Evolutionary conservation across 2,797 vertebrate genomes (phyloP).

Genomic region (Girardinus metallicus): DNA sequence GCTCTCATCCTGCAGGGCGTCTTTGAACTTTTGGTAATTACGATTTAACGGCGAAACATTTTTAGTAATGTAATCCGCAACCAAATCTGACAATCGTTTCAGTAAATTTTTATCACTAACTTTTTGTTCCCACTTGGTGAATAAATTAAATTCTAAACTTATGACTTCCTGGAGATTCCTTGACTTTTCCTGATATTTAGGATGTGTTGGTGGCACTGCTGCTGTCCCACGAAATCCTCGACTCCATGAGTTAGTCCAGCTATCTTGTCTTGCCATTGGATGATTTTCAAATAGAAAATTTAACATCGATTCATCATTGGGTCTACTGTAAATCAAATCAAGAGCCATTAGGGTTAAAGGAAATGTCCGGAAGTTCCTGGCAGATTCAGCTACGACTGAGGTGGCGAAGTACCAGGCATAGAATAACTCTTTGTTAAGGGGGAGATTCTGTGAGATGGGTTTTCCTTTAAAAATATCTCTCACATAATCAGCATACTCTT

Average conservation of each 20-base stretch:
- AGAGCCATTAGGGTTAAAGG: constrained; percentile 41
- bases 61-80: no score
- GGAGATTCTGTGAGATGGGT: rapidly evolving
- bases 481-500: not conserved
- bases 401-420: constrained; percentile 38
- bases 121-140: no score
- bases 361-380: constrained; percentile 58
- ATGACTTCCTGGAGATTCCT: no score
- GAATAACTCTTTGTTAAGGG: not conserved
- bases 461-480: not conserved
- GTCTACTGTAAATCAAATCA: not conserved
- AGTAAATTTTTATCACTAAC: no score
- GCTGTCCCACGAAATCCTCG: constrained; percentile 52
- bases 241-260: constrained; percentile 34
- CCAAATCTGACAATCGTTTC: no score
- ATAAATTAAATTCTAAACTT: no score
- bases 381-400: constrained; percentile 55
- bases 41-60: no score
- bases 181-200: no score
- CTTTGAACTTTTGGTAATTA: no score
- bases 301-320: not conserved
- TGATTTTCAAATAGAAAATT: constrained; percentile 1
- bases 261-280: constrained; percentile 33
- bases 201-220: not conserved
- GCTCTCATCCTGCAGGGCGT: no score